These are phyloP conservation scores for Epizoanthus illoricatus DNA, from an alignment of 92 coral and sea anemone species.

Conservation along the genomic window DNA sequence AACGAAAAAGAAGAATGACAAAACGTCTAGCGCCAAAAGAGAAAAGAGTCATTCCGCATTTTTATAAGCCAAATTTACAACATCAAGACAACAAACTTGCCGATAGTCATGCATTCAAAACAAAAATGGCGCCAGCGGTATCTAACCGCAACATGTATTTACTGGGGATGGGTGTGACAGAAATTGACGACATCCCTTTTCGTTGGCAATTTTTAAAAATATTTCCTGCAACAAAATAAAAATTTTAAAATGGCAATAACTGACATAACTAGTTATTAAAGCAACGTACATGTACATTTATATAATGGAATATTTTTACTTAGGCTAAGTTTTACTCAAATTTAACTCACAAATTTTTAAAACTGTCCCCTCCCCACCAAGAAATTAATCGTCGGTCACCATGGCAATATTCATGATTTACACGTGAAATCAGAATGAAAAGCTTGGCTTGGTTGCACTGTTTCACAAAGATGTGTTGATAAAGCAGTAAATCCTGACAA, in stretches of 20 bases:
- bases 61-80: background rate
- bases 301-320: background rate
- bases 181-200: too few species aligned
- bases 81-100: background rate
- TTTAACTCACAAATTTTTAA: too few species aligned
- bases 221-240: background rate
- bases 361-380: slow-evolving; percentile 42
- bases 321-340: background rate
- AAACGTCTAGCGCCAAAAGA: background rate
- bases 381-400: slow-evolving; percentile 41
- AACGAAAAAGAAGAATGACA: background rate
- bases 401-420: slow-evolving; percentile 75
- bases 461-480: background rate
- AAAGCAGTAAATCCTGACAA: slow-evolving; percentile 33
- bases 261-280: too few species aligned
- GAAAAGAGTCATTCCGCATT: background rate
- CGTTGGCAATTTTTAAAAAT: background rate
- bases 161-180: slow-evolving; percentile 37
- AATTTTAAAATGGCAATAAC: background rate
- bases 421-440: slow-evolving; percentile 58
- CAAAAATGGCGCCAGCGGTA: slow-evolving; percentile 50
- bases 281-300: too few species aligned
- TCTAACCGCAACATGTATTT: background rate
- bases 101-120: background rate
- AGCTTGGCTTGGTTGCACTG: background rate